Evolutionary conservation across 2,113 vertebrate genomes (phyloP).

Genomic region (Varanus komodoensis): DNA sequence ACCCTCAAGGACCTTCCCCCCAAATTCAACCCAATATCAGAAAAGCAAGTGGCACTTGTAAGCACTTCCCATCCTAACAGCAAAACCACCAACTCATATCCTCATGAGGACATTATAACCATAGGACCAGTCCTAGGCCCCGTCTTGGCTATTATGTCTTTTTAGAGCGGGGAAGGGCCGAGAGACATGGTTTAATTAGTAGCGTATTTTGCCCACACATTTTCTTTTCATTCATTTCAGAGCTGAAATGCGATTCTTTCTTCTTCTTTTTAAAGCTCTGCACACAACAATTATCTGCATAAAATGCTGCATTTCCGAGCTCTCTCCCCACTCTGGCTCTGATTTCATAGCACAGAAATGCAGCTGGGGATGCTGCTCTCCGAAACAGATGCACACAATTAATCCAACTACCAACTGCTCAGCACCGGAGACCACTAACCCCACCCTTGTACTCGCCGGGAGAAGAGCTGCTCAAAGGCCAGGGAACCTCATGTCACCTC

Average conservation of each 20-base stretch:
- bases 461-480: not conserved
- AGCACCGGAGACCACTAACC: not conserved
- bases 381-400: not conserved
- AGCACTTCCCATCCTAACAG: not conserved
- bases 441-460: not conserved
- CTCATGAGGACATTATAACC: not conserved
- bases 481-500: not conserved
- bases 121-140: not conserved
- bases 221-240: not conserved
- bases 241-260: not conserved
- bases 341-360: not conserved
- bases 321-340: not conserved
- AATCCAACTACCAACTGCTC: not conserved
- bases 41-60: no score
- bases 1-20: not conserved
- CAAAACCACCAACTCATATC: not conserved
- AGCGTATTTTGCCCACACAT: constrained; percentile 1
- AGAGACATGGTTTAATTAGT: constrained; percentile 1
- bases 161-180: not conserved
- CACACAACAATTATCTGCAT: not conserved
- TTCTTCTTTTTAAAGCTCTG: constrained; percentile 1
- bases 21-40: not conserved
- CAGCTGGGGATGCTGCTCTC: not conserved
- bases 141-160: not conserved
- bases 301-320: constrained; percentile 23